Evolutionary conservation across 2,888 invertebrate genomes (phyloP).

Genomic region (Xanthia togata): DNA sequence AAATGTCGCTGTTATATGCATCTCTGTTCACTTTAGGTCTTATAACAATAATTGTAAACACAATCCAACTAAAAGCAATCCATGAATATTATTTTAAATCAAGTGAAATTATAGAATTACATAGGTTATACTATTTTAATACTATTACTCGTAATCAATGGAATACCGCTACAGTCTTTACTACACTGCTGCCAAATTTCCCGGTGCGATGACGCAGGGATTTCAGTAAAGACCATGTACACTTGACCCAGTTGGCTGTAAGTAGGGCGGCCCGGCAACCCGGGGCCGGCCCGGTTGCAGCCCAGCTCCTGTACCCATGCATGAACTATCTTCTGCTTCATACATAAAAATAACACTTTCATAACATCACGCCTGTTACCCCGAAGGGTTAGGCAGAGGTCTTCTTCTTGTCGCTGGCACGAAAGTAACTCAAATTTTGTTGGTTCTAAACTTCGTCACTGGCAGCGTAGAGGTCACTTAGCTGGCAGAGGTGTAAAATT

Average conservation of each 20-base stretch:
- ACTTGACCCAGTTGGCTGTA: slow-evolving; percentile 85
- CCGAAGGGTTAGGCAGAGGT: not conserved
- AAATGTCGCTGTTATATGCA: not conserved
- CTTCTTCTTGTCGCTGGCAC: not conserved
- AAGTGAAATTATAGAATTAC: not conserved
- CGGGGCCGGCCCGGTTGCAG: slow-evolving; percentile 55
- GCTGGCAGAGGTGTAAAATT: no score
- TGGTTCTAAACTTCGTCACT: not conserved
- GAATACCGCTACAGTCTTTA: slow-evolving; percentile 18
- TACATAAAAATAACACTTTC: slow-evolving; percentile 15
- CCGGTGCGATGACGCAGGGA: slow-evolving; percentile 53
- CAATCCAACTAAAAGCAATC: not conserved
- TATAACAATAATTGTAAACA: not conserved
- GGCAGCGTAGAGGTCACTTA: not conserved
- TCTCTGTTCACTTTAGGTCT: not conserved
- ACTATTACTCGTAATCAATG: not conserved
- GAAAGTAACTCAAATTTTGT: not conserved
- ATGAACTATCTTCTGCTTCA: slow-evolving; percentile 17
- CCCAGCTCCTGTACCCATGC: slow-evolving; percentile 38
- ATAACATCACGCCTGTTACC: not conserved
- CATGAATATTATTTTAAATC: not conserved
- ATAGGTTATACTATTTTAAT: no score
- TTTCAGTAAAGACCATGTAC: slow-evolving; percentile 73
- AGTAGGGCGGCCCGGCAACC: slow-evolving; percentile 78
- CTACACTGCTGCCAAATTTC: slow-evolving; percentile 56